Evolutionary conservation across 53 echinoderm and acorn worm species (phyloP).

Genomic region (Apostichopus leukothele): DNA sequence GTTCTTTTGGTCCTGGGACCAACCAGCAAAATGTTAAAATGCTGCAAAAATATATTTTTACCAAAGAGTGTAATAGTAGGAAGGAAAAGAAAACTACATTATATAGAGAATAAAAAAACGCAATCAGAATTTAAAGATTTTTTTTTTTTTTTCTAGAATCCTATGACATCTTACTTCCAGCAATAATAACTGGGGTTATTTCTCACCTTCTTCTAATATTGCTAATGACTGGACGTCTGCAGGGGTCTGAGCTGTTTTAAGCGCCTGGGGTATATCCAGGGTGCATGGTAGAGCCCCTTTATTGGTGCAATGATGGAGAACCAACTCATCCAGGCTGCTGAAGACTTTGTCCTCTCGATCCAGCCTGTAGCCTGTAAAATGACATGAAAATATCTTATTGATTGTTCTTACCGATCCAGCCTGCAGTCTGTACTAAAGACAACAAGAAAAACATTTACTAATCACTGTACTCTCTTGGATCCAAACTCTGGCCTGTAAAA

Average conservation of each 20-base stretch:
- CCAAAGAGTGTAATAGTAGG: no score
- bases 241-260: constrained; percentile 72
- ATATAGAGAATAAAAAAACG: no score
- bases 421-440: neutral
- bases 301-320: constrained; percentile 63
- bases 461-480: no score
- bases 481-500: no score
- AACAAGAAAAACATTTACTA: neutral
- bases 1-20: no score
- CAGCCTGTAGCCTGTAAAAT: constrained; percentile 53
- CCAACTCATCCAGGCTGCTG: constrained; percentile 67
- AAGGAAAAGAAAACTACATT: no score
- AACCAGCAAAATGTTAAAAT: no score
- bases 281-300: constrained; percentile 68
- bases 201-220: constrained; percentile 78
- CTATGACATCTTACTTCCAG: no score
- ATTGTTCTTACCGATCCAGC: neutral
- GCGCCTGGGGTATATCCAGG: constrained; percentile 68
- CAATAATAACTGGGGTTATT: neutral
- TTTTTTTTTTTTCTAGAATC: no score
- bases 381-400: neutral
- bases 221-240: constrained; percentile 83
- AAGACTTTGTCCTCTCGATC: constrained; percentile 54
- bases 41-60: no score
- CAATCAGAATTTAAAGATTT: no score